These are phyloP conservation scores for Strigops habroptila DNA, from an alignment of 2,113 vertebrate genomes.

Conservation along the genomic window DNA sequence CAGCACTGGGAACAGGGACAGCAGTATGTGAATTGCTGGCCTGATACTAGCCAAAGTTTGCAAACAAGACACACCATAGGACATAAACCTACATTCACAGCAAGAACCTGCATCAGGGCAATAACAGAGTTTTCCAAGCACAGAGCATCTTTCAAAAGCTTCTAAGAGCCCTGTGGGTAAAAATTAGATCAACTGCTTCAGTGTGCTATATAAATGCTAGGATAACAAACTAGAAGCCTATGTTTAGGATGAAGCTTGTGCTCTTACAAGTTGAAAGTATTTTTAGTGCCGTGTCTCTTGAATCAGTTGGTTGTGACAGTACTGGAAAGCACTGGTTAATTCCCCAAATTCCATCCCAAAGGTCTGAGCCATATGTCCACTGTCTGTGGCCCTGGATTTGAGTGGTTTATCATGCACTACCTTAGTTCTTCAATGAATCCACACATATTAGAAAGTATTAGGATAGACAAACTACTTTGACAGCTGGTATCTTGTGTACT, in stretches of 20 bases:
- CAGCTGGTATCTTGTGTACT: neutral
- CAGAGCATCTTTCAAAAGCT: neutral
- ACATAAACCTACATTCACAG: neutral
- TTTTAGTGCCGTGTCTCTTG: neutral
- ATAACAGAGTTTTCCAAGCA: neutral
- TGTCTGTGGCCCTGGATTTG: neutral
- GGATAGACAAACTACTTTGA: neutral
- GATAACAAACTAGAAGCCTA: neutral
- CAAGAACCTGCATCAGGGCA: neutral
- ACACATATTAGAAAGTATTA: neutral
- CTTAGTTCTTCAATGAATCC: neutral
- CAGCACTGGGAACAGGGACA: neutral
- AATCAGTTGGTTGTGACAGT: neutral
- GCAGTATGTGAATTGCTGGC: neutral
- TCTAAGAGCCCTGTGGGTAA: neutral
- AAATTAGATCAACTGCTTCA: neutral
- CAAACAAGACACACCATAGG: neutral
- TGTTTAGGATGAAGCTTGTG: neutral
- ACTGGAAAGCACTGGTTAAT: neutral
- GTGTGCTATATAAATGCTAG: neutral
- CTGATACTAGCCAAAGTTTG: neutral
- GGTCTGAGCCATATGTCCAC: neutral
- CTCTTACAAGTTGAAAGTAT: neutral
- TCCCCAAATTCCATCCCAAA: neutral
- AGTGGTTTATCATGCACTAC: neutral